Base-by-base conservation (phyloP, 92 coral and sea anemone genomes). In the Pocillopora grandis region DNA sequence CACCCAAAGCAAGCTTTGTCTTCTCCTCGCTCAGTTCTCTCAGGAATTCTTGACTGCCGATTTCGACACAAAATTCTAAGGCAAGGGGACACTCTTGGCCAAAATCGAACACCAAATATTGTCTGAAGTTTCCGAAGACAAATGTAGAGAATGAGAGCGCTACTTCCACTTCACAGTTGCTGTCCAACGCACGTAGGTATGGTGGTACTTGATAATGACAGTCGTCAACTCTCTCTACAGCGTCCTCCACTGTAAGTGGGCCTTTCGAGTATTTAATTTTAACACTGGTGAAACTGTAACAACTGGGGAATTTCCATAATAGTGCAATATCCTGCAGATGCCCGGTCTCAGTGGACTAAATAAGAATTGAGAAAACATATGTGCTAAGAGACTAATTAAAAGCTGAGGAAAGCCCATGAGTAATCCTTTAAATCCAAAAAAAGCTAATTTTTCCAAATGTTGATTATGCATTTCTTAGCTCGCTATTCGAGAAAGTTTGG, bases 81-180 rank as follows among this genome's bases (percentile, higher is more conserved):
- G 59, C 66, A 66, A 88, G 91, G n/a, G 37, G 83, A n/a, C 72
- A 31, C n/a, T 86, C 68, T 58, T 18, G 12, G 66, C 91, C 91
- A n/a, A 88, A 88, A 60, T 88, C 85, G 16, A 88, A 75, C 9
- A 88, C 88, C 52, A 88, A 66, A 69, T 76, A 64, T 79, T 84
- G 82, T 23, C 81, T 58, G 27, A 88, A 88, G 35, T 76, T 83
- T 21, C 91, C 91, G 67, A 64, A 78, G 1, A 78, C 62, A 3
- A 37, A 52, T 0, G 89, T 52, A 31, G 65, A 77, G 77, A 88
- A 88, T 17, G 79, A 56, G 17, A 88, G 57, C 0, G 31, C 49
- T 12, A 69, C 61, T 63, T 74, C 59, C 14, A 84, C 66, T 58
- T 81, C 82, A 42, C 62, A 77, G 19, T 31, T 21, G 58, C 91